phyloP scores from a whole-genome alignment of 2,888 invertebrate genomes.

The Athalia rosae region DNA sequence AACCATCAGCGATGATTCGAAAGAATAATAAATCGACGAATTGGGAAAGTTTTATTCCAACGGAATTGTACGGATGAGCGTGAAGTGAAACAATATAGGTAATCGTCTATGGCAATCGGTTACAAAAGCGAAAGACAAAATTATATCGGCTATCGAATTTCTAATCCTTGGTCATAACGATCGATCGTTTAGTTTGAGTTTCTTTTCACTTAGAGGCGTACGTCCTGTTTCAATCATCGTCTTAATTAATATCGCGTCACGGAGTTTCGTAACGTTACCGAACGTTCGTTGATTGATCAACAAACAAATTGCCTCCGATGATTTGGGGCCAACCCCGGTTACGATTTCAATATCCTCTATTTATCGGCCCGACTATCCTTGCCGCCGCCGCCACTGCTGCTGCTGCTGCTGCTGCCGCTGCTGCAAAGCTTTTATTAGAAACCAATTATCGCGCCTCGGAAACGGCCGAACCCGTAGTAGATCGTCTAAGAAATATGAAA shows the following conservation, averaged over 20 bases:
- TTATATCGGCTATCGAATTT: background rate
- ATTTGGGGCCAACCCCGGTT: conserved; percentile 27
- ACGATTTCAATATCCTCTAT: conserved; percentile 34
- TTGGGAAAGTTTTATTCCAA: too few species aligned
- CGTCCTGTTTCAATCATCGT: conserved; percentile 15
- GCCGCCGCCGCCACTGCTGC: too few species aligned
- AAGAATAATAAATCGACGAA: background rate
- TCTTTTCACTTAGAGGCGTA: conserved; percentile 14
- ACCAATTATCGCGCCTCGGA: conserved; percentile 15
- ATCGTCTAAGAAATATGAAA: background rate
- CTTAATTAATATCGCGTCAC: conserved; percentile 22
- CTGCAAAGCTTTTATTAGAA: too few species aligned
- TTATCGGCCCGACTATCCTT: background rate
- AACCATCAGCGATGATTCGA: background rate
- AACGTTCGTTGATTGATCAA: conserved; percentile 28
- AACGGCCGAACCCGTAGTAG: background rate
- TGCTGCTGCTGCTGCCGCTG: too few species aligned
- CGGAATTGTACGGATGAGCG: too few species aligned
- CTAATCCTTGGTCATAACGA: background rate
- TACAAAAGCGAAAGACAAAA: background rate
- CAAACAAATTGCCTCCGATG: conserved; percentile 29
- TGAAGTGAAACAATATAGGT: too few species aligned
- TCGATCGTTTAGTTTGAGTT: background rate
- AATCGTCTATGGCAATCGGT: too few species aligned
- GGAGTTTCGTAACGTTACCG: conserved; percentile 15